Evolutionary conservation across 1,140 invertebrate species (phyloP).

Genomic region (Eupeodes corollae): DNA sequence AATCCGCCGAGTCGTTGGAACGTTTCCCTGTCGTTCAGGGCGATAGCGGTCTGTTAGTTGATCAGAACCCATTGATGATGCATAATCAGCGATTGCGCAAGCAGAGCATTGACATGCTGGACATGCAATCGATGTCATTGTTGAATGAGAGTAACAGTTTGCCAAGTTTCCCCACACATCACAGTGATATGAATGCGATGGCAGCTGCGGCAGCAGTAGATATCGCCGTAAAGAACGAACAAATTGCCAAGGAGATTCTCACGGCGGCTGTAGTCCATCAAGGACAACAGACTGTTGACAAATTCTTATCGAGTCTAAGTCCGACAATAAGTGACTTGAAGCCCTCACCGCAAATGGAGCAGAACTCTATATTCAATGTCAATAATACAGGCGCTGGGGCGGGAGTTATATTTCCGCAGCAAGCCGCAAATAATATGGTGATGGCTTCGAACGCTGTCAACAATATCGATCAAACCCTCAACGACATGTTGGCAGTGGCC

Average conservation of each 20-base stretch:
- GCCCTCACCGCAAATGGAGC: no score
- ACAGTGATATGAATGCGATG: slow-evolving; percentile 13
- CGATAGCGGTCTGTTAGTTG: slow-evolving; percentile 9
- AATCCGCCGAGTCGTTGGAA: slow-evolving; percentile 13
- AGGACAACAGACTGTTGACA: slow-evolving; percentile 14
- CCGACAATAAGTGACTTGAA: no score
- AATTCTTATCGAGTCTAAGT: no score
- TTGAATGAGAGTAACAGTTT: slow-evolving; percentile 17
- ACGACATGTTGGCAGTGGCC: slow-evolving; percentile 20
- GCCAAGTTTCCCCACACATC: slow-evolving; percentile 19
- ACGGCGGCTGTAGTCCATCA: slow-evolving; percentile 18
- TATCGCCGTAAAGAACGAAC: slow-evolving; percentile 43
- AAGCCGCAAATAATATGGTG: background rate
- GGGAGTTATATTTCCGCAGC: slow-evolving; percentile 1
- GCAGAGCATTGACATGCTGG: slow-evolving; percentile 32
- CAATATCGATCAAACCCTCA: slow-evolving; percentile 23
- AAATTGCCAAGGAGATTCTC: slow-evolving; percentile 23
- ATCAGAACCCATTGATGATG: slow-evolving; percentile 24
- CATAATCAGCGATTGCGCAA: slow-evolving; percentile 22
- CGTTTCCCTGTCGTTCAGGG: background rate
- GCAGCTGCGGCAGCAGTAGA: slow-evolving; percentile 38
- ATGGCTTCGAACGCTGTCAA: slow-evolving; percentile 12
- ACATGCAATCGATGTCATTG: slow-evolving; percentile 16
- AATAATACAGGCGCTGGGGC: slow-evolving; percentile 15
- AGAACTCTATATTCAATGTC: background rate